Percentiles rank a stretch among this genome's conserved stretches.
Evolutionary conservation across 2,113 vertebrate species (phyloP).

Genomic region (Sinocyclocheilus rhinocerous): DNA sequence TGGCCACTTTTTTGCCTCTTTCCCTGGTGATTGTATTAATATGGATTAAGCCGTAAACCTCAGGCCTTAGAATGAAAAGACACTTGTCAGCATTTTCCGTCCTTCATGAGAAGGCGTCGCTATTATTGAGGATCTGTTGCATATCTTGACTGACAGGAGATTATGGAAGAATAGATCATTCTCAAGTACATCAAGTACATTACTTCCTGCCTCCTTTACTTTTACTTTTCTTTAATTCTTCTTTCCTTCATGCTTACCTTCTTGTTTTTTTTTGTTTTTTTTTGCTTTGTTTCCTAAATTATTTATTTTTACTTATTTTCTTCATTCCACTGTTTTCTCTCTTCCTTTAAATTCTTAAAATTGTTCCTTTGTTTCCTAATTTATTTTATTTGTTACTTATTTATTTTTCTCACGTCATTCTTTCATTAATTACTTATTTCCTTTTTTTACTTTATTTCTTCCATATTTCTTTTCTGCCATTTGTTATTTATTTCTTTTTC

Average conservation of each 20-base stretch:
- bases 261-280: not conserved
- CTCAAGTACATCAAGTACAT: not conserved
- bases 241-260: not conserved
- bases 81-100: slow-evolving; percentile 53
- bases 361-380: too few species aligned
- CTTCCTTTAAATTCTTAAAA: not conserved
- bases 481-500: not conserved
- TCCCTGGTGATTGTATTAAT: slow-evolving; percentile 61
- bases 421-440: too few species aligned
- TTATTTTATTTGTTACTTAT: not conserved
- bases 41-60: slow-evolving; percentile 64
- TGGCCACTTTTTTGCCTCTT: slow-evolving; percentile 64
- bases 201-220: not conserved
- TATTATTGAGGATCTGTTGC: slow-evolving; percentile 46
- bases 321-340: not conserved
- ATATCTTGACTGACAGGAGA: slow-evolving; percentile 51
- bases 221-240: not conserved
- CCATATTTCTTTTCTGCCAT: not conserved
- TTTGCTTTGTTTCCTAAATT: too few species aligned
- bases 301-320: not conserved
- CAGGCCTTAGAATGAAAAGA: slow-evolving; percentile 36
- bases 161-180: slow-evolving; percentile 52
- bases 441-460: not conserved
- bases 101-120: slow-evolving; percentile 43
- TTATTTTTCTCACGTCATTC: not conserved